Evolutionary conservation across 2,797 vertebrate species (phyloP).

Genomic region (Myripristis murdjan): DNA sequence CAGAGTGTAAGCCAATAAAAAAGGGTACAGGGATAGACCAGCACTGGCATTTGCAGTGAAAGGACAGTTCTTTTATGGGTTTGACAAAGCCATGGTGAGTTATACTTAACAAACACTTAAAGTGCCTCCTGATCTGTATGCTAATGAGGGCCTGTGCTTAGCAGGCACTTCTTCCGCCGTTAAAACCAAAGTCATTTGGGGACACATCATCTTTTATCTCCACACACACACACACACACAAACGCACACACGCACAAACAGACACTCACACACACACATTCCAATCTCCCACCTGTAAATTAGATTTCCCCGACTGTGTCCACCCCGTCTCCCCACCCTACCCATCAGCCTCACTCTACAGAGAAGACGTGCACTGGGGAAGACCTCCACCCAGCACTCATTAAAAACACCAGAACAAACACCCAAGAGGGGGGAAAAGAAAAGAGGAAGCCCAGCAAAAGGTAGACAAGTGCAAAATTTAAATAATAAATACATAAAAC

Average conservation of each 20-base stretch:
- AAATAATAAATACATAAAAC: conserved; percentile 7
- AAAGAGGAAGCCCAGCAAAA: background rate
- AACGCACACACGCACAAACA: background rate
- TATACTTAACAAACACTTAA: conserved; percentile 63
- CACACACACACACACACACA: conserved; percentile 33
- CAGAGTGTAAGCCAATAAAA: conserved; percentile 43
- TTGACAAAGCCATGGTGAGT: conserved; percentile 48
- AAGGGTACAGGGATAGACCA: conserved; percentile 7
- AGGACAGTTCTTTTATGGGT: conserved; percentile 47
- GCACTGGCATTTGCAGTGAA: conserved; percentile 41
- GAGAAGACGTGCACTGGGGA: conserved; percentile 5
- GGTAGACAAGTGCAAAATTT: background rate
- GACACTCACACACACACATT: conserved; percentile 20
- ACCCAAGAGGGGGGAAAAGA: background rate
- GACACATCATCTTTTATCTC: conserved; percentile 54
- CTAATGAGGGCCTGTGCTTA: conserved; percentile 66
- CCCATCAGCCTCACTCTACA: conserved; percentile 18
- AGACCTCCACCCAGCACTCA: conserved; percentile 24
- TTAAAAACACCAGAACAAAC: conserved; percentile 14
- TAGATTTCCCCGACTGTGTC: conserved; percentile 46
- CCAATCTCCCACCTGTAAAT: conserved; percentile 56
- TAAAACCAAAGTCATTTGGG: conserved; percentile 65
- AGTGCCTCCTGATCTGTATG: conserved; percentile 65
- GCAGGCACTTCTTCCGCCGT: conserved; percentile 61
- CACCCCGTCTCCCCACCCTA: conserved; percentile 30